phyloP scores from a whole-genome alignment of 2,797 vertebrate species.

The Pseudochromis fuscus region DNA sequence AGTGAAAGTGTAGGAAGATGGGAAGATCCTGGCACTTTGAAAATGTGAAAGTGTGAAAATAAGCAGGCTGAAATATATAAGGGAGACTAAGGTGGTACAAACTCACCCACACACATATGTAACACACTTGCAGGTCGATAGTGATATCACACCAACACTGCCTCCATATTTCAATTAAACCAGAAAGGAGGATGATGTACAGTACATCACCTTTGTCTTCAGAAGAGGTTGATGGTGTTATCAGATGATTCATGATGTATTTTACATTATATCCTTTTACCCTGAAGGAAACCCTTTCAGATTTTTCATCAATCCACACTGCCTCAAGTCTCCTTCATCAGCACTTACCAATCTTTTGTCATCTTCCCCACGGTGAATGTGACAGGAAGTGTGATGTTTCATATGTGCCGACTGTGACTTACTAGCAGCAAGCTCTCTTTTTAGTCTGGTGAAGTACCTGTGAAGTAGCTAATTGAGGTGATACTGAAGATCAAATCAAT shows the following conservation, averaged over 20 bases:
- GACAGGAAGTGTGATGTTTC: slow-evolving; percentile 18
- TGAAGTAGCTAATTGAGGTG: slow-evolving; percentile 1
- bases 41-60: slow-evolving; percentile 12
- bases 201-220: background rate
- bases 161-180: background rate
- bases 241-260: slow-evolving; percentile 19
- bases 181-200: fast-evolving
- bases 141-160: background rate
- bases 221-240: background rate
- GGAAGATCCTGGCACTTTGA: slow-evolving; percentile 2
- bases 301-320: background rate
- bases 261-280: slow-evolving; percentile 7
- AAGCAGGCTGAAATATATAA: background rate
- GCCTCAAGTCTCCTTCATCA: slow-evolving; percentile 17
- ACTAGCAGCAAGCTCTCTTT: background rate
- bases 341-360: slow-evolving; percentile 8
- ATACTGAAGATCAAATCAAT: too few relatives aligned
- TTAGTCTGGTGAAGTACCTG: too few relatives aligned
- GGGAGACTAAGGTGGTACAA: background rate
- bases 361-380: slow-evolving; percentile 6
- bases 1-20: slow-evolving; percentile 11
- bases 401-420: background rate
- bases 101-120: background rate
- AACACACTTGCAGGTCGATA: background rate
- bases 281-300: slow-evolving; percentile 14